Percentiles rank a stretch among this genome's conserved stretches.
Conservation (phyloP, 2,888 invertebrate genomes). For the Oeneis ivallda region DNA sequence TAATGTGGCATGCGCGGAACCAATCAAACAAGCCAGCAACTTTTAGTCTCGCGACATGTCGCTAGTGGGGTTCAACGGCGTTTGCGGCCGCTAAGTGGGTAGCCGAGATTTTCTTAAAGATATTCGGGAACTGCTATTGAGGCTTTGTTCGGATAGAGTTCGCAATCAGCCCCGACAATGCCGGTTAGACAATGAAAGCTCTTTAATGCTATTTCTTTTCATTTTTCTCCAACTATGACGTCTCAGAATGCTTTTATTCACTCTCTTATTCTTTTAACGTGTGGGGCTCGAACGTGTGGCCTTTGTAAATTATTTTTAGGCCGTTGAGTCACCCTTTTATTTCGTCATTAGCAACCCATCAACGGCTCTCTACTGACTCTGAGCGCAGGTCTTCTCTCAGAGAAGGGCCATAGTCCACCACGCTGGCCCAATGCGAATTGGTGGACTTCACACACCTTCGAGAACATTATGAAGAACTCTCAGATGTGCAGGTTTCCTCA, state of each 20-base stretch:
- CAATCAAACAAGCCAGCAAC: no score
- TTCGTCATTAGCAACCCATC: no score
- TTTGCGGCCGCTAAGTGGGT: constrained; percentile 44
- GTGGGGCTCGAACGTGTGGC: background rate
- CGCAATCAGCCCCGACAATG: constrained; percentile 31
- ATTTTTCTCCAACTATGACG: constrained; percentile 9
- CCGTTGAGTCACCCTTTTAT: no score
- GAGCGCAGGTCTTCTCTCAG: no score
- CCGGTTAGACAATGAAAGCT: constrained; percentile 25
- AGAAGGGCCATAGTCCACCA: no score
- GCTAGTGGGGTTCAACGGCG: constrained; percentile 39
- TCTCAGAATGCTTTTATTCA: constrained; percentile 11
- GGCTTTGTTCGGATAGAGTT: constrained; percentile 29
- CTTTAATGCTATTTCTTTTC: constrained; percentile 27
- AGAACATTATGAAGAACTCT: no score
- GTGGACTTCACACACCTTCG: no score
- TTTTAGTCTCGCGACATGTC: constrained; percentile 8
- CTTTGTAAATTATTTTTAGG: no score
- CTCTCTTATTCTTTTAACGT: background rate
- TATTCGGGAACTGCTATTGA: constrained; percentile 29
- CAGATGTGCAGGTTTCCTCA: no score
- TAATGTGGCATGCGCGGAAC: no score
- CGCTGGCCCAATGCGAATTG: no score
- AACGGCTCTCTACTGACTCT: no score
- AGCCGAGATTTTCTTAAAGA: constrained; percentile 26